Evolutionary conservation across 2,888 invertebrate species (phyloP), one percentile per base, ranked within the genome.

Genomic region (Conomelus anceps): DNA sequence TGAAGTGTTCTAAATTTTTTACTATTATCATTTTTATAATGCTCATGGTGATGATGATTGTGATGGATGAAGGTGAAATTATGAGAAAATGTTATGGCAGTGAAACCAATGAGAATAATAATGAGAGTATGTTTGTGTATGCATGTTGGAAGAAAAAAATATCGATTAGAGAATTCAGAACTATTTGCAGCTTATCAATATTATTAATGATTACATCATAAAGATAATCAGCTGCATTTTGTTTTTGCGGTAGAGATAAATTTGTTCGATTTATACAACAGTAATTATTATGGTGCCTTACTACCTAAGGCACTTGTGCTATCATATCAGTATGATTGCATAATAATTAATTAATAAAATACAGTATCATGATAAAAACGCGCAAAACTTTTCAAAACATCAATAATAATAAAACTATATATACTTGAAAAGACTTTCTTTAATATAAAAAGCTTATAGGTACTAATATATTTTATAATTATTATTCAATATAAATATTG

Each of bases 301-400:
- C 63, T 91, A 90, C 91, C 90, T 92, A 92, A 92, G 92, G 92
- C 92, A 92, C 92, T 92, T 92, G 92, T 92, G 92, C 92, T 91
- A 91, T 91, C 88, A 91, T 90, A 91, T 90, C 89, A 90, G 90
- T 90, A 91, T 90, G 87, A 63, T 63, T 63, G 63, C 63, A 63
- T 63, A 63, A n/a, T n/a, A n/a, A n/a, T n/a, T n/a, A n/a, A 63
- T 63, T n/a, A 63, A 63, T 63, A 63, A 63, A 63, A 63, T 63
- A 63, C 63, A 63, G 63, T 63, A 63, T 63, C 63, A 63, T 63
- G 63, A 63, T 63, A 63, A n/a, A 63, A 63, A 63, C 63, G n/a
- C 63, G 63, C 63, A 7, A 63, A 63, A n/a, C 20, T 9, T 20
- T n/a, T 63, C 63, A 63, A 63, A 63, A 63, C 63, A 63, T 63